Base-by-base conservation (phyloP, 2,797 vertebrate genomes). In the Anas acuta region DNA sequence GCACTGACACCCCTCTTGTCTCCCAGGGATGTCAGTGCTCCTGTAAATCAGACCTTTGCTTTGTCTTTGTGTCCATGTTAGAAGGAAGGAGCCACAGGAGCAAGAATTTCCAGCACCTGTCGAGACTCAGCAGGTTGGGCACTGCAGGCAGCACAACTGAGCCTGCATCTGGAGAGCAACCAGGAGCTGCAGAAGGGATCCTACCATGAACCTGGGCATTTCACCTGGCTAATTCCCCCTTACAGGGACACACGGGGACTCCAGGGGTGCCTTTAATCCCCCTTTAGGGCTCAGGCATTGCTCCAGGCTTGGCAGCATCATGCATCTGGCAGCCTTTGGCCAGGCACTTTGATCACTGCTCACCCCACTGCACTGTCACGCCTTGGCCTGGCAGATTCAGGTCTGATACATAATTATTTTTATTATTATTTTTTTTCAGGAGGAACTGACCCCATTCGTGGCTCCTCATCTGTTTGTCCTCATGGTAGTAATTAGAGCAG, bases 401-500 rank as follows among this genome's bases (percentile, higher is more conserved):
- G 91, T 66, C 23, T 57, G 61, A 77, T 61, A 71, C 69, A 54
- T 83, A 72, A 43, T 51, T 39, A 18, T 21, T 57, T 7, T 7
- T 78, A 35, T 51, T 78, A 35, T 51, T 65, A 35, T 15, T 16
- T 75, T 85, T 84, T 49, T 76, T 71, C 72, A 41, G 28, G 57
- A 75, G 56, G 54, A 93, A 49, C 85, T 87, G 86, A 91, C 90
- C 75, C 62, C 73, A 32, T 92, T 96, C 25, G 1, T 75, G 71
- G 30, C 32, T 96, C 13, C 69, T 96, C 58, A 53, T 87, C 66
- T 93, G 66, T 89, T 94, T 84, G 77, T 94, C 87, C 77, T 91
- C 32, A 0, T 89, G 87, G 28, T 97, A 80, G 93, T 97, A 96
- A 96, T 96, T 96, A 94, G 91, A 96, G 88, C 92, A 84, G 83